Evolutionary conservation across 2,797 vertebrate species (phyloP).

Genomic region (Gadopsis marmoratus): DNA sequence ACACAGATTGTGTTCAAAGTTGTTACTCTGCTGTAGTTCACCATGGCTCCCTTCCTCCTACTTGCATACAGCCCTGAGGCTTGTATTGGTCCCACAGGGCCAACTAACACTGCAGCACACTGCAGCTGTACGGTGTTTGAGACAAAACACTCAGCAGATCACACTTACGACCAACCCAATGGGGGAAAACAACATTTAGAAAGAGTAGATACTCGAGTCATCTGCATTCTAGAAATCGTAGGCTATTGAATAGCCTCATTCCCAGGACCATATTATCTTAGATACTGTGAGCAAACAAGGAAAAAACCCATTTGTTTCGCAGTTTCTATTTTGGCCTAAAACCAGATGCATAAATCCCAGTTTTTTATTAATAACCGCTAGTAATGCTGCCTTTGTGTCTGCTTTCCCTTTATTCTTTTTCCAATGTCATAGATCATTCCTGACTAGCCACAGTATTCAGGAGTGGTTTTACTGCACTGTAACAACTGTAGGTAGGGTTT

Average conservation of each 20-base stretch:
- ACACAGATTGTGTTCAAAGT: slow-evolving; percentile 3
- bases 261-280: not conserved
- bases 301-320: not conserved
- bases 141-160: slow-evolving; percentile 64
- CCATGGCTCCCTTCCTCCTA: slow-evolving; percentile 37
- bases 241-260: not conserved
- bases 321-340: not conserved
- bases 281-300: not conserved
- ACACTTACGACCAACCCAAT: slow-evolving; percentile 24
- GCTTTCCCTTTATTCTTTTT: not conserved
- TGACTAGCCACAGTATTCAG: slow-evolving; percentile 5
- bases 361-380: not conserved
- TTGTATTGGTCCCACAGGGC: slow-evolving; percentile 63
- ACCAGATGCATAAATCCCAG: not conserved
- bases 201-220: slow-evolving; percentile 2
- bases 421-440: slow-evolving; percentile 5
- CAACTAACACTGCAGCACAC: slow-evolving; percentile 74
- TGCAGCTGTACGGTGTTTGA: slow-evolving; percentile 58
- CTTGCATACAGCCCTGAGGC: slow-evolving; percentile 58
- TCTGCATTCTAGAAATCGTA: slow-evolving; percentile 29
- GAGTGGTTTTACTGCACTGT: not conserved
- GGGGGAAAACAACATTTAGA: not conserved
- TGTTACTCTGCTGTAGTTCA: slow-evolving; percentile 27
- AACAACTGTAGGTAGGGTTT: not conserved
- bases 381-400: not conserved